These are phyloP conservation scores for Malthinus flaveolus DNA, from an alignment of 2,888 invertebrate genomes.

Conservation along the genomic window DNA sequence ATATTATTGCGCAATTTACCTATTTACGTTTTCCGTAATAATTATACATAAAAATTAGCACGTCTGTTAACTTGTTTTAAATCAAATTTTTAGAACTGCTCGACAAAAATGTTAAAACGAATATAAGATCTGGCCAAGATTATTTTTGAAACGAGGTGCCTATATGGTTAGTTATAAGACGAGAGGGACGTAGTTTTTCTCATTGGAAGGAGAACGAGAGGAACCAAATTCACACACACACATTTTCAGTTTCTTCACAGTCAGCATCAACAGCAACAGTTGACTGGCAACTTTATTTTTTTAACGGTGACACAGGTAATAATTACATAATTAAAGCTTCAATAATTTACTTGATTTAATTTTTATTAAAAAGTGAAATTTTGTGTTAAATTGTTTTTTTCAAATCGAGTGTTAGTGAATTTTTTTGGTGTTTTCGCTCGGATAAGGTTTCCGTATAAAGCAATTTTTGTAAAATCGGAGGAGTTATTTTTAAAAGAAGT, in stretches of 20 bases:
- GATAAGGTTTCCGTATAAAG: not conserved
- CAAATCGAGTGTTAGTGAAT: not conserved
- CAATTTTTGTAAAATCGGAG: not conserved
- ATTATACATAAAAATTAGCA: too few relatives aligned
- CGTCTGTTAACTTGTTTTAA: not conserved
- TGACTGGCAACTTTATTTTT: slow-evolving; percentile 56
- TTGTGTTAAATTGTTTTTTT: not conserved
- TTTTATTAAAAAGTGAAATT: not conserved
- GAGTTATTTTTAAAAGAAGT: not conserved
- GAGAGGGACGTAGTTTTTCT: slow-evolving; percentile 22
- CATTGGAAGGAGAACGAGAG: slow-evolving; percentile 26
- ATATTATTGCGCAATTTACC: not conserved
- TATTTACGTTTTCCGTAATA: slow-evolving; percentile 1
- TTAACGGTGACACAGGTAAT: slow-evolving; percentile 49
- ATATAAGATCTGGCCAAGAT: slow-evolving; percentile 33
- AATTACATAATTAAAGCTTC: slow-evolving; percentile 2
- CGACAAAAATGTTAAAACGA: slow-evolving; percentile 20
- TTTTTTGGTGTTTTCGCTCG: not conserved
- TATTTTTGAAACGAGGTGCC: slow-evolving; percentile 39
- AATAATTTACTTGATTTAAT: not conserved
- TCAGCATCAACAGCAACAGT: slow-evolving; percentile 61
- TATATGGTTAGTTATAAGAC: slow-evolving; percentile 35
- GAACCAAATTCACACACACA: slow-evolving; percentile 56
- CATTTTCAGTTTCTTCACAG: slow-evolving; percentile 61
- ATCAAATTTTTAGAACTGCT: slow-evolving; percentile 14